phyloP scores from a whole-genome alignment of 2,113 vertebrate species.

The Baryphthengus martii region DNA sequence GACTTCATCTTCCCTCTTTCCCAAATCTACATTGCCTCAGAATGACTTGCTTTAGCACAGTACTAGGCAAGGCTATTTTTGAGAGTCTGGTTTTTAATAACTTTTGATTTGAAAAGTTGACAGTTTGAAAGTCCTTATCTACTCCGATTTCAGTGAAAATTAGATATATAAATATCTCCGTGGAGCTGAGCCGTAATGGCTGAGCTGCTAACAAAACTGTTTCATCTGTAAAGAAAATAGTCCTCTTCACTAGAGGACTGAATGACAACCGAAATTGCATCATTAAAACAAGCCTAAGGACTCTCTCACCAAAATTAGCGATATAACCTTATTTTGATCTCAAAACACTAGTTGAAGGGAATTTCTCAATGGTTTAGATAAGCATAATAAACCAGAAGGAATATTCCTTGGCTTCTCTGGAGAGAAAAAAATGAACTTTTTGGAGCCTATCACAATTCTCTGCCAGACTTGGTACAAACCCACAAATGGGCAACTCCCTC shows the following conservation, averaged over 20 bases:
- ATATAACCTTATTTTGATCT: background rate
- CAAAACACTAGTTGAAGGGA: background rate
- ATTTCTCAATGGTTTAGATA: background rate
- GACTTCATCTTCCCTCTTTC: background rate
- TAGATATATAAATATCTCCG: background rate
- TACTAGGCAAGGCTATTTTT: background rate
- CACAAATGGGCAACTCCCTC: background rate
- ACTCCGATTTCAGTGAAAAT: conserved; percentile 6
- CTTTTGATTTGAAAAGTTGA: background rate
- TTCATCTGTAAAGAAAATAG: background rate
- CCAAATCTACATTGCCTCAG: background rate
- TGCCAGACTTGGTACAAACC: background rate
- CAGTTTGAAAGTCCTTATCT: background rate
- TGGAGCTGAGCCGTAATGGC: background rate
- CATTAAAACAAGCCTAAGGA: background rate
- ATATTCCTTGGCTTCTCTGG: background rate
- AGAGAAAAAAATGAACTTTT: background rate
- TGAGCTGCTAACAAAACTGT: background rate
- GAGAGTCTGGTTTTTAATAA: background rate
- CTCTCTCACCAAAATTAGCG: background rate
- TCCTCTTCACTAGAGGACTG: background rate
- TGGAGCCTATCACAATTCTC: background rate
- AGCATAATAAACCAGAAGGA: background rate
- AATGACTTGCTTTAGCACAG: background rate
- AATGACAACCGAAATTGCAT: background rate